phyloP scores from a whole-genome alignment of 2,888 invertebrate genomes.

The Amphipyra berbera region DNA sequence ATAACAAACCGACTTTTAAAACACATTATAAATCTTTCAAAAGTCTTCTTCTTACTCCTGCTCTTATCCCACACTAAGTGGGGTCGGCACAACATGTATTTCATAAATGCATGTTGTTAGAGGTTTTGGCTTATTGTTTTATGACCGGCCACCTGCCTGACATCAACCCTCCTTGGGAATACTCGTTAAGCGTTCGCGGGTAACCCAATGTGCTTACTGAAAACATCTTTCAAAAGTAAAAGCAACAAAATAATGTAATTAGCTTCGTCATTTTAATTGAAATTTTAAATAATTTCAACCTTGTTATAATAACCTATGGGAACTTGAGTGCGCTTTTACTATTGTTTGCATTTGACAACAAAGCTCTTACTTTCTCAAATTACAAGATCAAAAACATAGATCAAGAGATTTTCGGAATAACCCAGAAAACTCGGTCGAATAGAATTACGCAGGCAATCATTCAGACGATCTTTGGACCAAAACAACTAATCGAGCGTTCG shows the following conservation, averaged over 20 bases:
- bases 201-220: no score
- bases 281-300: conserved; percentile 25
- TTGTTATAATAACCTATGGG: conserved; percentile 37
- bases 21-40: conserved; percentile 1
- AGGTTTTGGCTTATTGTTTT: no score
- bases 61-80: no score
- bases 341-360: conserved; percentile 36
- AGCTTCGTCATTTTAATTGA: conserved; percentile 21
- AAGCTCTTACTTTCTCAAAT: conserved; percentile 43
- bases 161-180: no score
- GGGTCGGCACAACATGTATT: no score
- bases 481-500: conserved; percentile 29
- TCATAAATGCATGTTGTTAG: no score
- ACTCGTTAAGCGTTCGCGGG: no score
- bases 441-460: conserved; percentile 33
- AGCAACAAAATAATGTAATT: conserved; percentile 31
- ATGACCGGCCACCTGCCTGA: no score
- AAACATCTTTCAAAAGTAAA: conserved; percentile 27
- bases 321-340: conserved; percentile 47
- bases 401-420: conserved; percentile 25
- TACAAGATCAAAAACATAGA: conserved; percentile 32
- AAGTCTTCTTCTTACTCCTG: no score
- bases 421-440: conserved; percentile 11
- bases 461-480: conserved; percentile 35
- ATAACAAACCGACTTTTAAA: conserved; percentile 23